Evolutionary conservation across 2,888 invertebrate species (phyloP).

Genomic region (Temnothorax rugatulus): DNA sequence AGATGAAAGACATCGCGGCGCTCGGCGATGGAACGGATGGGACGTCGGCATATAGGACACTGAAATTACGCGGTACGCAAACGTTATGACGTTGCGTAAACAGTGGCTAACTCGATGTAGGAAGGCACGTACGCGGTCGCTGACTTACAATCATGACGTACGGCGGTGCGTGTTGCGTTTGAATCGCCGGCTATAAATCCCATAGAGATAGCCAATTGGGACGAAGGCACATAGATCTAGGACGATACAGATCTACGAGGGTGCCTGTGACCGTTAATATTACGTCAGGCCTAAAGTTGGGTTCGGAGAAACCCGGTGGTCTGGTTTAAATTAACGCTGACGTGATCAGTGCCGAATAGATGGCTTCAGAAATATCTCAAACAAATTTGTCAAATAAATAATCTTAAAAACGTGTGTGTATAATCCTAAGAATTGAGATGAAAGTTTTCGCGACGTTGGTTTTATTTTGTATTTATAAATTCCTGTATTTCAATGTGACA

Average conservation of each 20-base stretch:
- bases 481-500: too few species aligned
- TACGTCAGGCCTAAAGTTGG: slow-evolving; percentile 15
- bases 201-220: slow-evolving; percentile 33
- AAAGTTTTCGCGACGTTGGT: not conserved
- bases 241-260: slow-evolving; percentile 36
- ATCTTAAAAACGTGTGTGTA: not conserved
- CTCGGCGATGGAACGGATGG: slow-evolving; percentile 26
- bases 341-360: not conserved
- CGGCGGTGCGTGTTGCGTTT: slow-evolving; percentile 23
- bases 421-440: not conserved
- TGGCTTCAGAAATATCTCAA: not conserved
- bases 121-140: slow-evolving; percentile 62
- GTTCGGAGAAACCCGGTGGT: slow-evolving; percentile 7
- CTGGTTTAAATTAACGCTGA: slow-evolving; percentile 31
- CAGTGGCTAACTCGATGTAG: slow-evolving; percentile 47
- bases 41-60: slow-evolving; percentile 70
- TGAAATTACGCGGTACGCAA: slow-evolving; percentile 72
- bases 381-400: not conserved
- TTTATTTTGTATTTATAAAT: not conserved
- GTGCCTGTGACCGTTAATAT: slow-evolving; percentile 19
- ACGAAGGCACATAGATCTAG: slow-evolving; percentile 33
- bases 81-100: slow-evolving; percentile 73
- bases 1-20: slow-evolving; percentile 39
- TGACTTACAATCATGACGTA: slow-evolving; percentile 63
- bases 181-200: slow-evolving; percentile 37